Conservation (phyloP, 1,140 invertebrate species). For the Bradysia coprophila region DNA sequence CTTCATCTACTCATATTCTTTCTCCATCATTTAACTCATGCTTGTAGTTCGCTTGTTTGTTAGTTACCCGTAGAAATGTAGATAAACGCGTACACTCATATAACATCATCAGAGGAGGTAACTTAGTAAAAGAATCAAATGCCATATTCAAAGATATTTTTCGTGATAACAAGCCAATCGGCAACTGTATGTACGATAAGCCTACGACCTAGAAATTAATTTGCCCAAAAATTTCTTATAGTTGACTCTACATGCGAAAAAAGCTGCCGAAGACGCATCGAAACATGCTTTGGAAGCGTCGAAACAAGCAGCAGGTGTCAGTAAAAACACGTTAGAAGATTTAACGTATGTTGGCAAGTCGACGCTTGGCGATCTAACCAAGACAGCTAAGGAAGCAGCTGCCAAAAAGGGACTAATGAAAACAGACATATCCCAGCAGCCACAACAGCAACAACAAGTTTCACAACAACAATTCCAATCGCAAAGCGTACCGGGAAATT, state of each 20-base stretch:
- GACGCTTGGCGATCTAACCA: conserved; percentile 74
- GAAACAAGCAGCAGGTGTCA: conserved; percentile 68
- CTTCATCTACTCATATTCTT: too few relatives aligned
- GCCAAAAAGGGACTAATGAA: conserved; percentile 70
- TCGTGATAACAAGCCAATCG: too few relatives aligned
- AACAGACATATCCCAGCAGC: conserved; percentile 15
- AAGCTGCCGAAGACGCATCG: conserved; percentile 70
- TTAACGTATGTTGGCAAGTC: conserved; percentile 72
- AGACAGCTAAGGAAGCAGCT: conserved; percentile 72
- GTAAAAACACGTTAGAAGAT: conserved; percentile 75
- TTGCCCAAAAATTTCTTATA: too few relatives aligned
- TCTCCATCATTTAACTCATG: too few relatives aligned
- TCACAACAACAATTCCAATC: conserved; percentile 8
- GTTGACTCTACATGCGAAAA: conserved; percentile 74
- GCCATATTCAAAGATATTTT: too few relatives aligned
- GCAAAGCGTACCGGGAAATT: conserved; percentile 24
- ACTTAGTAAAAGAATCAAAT: too few relatives aligned
- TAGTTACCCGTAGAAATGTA: too few relatives aligned
- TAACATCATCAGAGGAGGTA: too few relatives aligned
- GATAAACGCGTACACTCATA: too few relatives aligned
- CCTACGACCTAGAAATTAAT: too few relatives aligned
- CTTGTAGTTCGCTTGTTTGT: too few relatives aligned
- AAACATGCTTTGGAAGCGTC: conserved; percentile 72
- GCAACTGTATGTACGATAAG: too few relatives aligned
- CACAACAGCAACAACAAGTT: conserved; percentile 9